Percentiles rank a stretch among this genome's conserved stretches.
Evolutionary conservation across 2,888 invertebrate genomes (phyloP).

Genomic region (Brenthis hecate): DNA sequence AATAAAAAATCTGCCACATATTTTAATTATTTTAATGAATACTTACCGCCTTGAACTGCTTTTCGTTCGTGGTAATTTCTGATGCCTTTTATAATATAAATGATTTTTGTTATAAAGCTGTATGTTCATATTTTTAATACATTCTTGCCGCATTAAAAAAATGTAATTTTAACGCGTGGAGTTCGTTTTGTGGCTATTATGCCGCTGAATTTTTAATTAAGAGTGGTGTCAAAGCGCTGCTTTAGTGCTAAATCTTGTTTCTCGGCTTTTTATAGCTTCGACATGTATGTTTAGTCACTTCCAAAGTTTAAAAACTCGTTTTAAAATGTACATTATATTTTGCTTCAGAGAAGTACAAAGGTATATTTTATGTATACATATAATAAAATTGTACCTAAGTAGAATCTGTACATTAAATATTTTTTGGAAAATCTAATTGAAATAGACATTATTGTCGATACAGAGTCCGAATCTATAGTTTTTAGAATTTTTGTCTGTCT

Average conservation of each 20-base stretch:
- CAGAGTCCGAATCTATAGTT: too few species aligned
- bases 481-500: too few species aligned
- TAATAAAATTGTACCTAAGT: too few species aligned
- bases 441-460: too few species aligned
- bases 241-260: constrained; percentile 25
- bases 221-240: constrained; percentile 6
- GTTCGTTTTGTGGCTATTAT: constrained; percentile 2
- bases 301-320: not conserved
- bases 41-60: constrained; percentile 1
- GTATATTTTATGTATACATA: too few species aligned
- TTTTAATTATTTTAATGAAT: constrained; percentile 2
- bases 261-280: constrained; percentile 6
- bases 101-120: not conserved
- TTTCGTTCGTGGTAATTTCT: constrained; percentile 1
- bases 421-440: too few species aligned
- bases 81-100: not conserved
- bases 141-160: not conserved
- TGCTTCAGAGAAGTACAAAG: not conserved
- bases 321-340: not conserved
- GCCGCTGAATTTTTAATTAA: constrained; percentile 15
- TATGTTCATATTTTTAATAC: too few species aligned
- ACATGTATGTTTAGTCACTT: constrained; percentile 4
- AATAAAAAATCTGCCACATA: not conserved
- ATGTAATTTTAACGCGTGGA: not conserved
- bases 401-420: too few species aligned